Evolutionary conservation across 2,797 vertebrate genomes (phyloP).

Genomic region (Rhinichthys osculus): DNA sequence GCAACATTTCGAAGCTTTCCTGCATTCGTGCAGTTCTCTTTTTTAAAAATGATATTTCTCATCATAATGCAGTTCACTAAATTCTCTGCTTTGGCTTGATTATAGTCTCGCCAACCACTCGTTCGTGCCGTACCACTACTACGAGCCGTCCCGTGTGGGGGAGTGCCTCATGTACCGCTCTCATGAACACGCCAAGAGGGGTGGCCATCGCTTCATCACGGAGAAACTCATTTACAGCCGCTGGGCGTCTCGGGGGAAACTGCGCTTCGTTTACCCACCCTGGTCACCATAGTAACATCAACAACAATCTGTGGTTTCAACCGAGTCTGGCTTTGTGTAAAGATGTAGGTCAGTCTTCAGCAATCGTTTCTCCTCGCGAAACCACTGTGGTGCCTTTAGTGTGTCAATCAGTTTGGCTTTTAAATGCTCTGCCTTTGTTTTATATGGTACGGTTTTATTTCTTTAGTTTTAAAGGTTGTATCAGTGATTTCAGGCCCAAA

Average conservation of each 20-base stretch:
- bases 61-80: background rate
- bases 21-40: background rate
- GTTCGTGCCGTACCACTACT: constrained; percentile 93
- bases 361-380: background rate
- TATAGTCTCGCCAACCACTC: constrained; percentile 78
- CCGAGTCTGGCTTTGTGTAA: background rate
- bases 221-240: constrained; percentile 92
- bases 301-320: no score
- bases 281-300: constrained; percentile 73
- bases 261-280: constrained; percentile 84
- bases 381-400: background rate
- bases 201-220: constrained; percentile 94
- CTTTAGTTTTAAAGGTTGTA: no score
- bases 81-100: background rate
- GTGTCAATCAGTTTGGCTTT: background rate
- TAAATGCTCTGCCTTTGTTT: background rate
- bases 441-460: background rate
- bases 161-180: constrained; percentile 91
- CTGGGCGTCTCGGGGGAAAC: constrained; percentile 86
- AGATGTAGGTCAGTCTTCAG: background rate
- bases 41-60: background rate
- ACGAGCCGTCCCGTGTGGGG: constrained; percentile 81
- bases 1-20: background rate
- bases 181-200: constrained; percentile 81
- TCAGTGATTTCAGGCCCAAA: no score